Evolutionary conservation across 2,113 vertebrate species (phyloP).

Genomic region (Pomatorhinus ruficollis): DNA sequence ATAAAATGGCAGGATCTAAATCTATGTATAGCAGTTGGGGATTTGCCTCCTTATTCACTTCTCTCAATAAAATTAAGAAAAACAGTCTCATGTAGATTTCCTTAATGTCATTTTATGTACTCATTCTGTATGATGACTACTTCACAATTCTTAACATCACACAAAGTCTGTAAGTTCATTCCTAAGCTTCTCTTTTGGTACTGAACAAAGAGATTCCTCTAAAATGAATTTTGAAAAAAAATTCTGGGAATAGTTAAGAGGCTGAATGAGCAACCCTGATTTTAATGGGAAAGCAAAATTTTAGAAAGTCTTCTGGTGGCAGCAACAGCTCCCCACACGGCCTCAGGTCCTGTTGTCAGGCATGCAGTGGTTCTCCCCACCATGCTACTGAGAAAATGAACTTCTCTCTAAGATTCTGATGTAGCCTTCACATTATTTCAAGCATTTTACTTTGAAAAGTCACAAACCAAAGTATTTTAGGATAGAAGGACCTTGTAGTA

Average conservation of each 20-base stretch:
- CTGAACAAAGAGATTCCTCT: neutral
- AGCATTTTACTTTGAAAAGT: neutral
- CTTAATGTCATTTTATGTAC: neutral
- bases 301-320: neutral
- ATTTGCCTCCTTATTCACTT: neutral
- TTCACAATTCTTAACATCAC: neutral
- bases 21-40: neutral
- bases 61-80: neutral
- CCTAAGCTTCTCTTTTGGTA: neutral
- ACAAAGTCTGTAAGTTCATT: rapidly evolving
- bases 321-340: neutral
- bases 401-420: neutral
- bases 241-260: neutral
- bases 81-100: neutral
- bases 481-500: neutral
- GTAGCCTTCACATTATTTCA: neutral
- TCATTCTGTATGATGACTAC: neutral
- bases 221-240: neutral
- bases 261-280: neutral
- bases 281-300: neutral
- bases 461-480: neutral
- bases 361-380: neutral
- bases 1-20: neutral
- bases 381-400: neutral
- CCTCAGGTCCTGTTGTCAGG: neutral